Evolutionary conservation across 2,113 vertebrate genomes (phyloP).

Genomic region (Urocitellus parryii): DNA sequence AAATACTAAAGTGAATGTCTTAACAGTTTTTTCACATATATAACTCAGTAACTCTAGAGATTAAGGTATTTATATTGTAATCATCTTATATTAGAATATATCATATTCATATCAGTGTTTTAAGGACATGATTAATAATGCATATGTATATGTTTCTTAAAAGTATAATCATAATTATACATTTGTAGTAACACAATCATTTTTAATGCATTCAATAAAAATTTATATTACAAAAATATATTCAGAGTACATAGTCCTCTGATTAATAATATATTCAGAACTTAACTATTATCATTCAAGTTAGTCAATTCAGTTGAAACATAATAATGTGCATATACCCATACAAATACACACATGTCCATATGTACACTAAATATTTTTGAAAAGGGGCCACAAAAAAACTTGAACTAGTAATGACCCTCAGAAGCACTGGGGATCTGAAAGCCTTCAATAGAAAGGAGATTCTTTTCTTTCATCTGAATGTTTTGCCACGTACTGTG

Average conservation of each 20-base stretch:
- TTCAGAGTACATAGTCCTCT: not conserved
- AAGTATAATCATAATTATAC: not conserved
- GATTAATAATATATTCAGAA: not conserved
- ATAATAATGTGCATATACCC: not conserved
- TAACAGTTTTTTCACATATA: not conserved
- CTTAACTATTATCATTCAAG: not conserved
- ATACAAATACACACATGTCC: fast-evolving
- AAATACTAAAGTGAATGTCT: conserved; percentile 45
- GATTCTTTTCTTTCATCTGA: not conserved
- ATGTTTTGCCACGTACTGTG: not conserved
- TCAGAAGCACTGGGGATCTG: not conserved
- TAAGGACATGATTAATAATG: conserved; percentile 1
- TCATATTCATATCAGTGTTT: not conserved
- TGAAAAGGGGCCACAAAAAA: not conserved
- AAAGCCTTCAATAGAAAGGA: not conserved
- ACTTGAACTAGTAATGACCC: not conserved
- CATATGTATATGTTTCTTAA: conserved; percentile 36
- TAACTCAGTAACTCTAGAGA: conserved; percentile 3
- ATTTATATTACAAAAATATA: not conserved
- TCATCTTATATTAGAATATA: not conserved
- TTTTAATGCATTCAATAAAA: not conserved
- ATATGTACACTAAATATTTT: not conserved
- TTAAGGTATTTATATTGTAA: conserved; percentile 16
- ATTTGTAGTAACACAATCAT: not conserved
- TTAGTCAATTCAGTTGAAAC: not conserved